Base-by-base conservation (phyloP, 2,888 invertebrate genomes). In the Limnephilus auricula region DNA sequence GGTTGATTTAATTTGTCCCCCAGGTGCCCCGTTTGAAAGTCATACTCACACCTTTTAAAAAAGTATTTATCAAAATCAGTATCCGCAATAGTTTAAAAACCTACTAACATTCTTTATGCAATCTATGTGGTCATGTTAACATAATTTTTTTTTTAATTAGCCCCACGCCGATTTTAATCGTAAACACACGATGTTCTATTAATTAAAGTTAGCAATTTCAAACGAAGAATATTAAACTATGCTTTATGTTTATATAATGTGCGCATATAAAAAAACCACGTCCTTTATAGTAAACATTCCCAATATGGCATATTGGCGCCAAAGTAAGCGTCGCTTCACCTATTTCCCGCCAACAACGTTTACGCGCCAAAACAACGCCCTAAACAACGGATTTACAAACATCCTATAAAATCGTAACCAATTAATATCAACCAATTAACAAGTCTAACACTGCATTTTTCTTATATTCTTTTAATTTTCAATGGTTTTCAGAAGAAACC, bases 311-410 rank as follows among this genome's bases (percentile, higher is more conserved):
- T 2, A 65, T 50, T 87, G 87, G 87, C 87, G 87, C 87, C 78
- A 87, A 87, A 50, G 50, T 50, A 87, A 50, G 87, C 87, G 87
- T 87, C 65, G 87, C 87, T 87, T 87, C 87, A 65, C 34, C 34
- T 87, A 65, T 87, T 87, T 87, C 87, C 87, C 87, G 87, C 87
- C 87, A 65, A 50, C 18, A 50, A 87, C 15, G 50, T 32, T 87
- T 87, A 87, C 65, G 87, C 87, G 87, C 18, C 87, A 87, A 87
- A 87, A n/a, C 84, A 37, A 37, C 84, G 34, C 25, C 40, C 37
- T 40, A 84, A 37, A 32, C 31, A 80, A 80, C 32, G 10, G 18
- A 80, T 18, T 80, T 32, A 32, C 12, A 32, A 18, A 13, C 32
- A 31, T 80, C 32, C 32, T 80, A 9, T 15, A 18, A 65, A 25